Evolutionary conservation across 2,888 invertebrate species (phyloP), one percentile per base, ranked within the genome.

Genomic region (Drosophila cracens): DNA sequence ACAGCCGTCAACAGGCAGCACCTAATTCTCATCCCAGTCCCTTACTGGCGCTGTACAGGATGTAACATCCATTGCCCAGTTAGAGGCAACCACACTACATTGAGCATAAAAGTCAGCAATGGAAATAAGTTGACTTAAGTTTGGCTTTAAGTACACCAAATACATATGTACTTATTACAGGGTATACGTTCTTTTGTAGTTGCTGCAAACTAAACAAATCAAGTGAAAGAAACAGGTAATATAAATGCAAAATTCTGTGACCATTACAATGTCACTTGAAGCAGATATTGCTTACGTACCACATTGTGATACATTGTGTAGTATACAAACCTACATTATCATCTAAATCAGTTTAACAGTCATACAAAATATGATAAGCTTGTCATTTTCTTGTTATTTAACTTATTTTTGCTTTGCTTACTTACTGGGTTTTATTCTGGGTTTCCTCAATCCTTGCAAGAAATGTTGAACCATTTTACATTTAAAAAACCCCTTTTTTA

Each of bases 1-100:
- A 83, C 84, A 87, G 70, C 79, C 81, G 86, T 82, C 83, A 85
- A 82, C 88, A 71, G 65, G 63, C 74, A 48, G 40, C 49, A 40
- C 34, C 46, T 29, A 51, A 33, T 38, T 36, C 34, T 16, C 36
- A 11, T 11, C 11, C 29, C n/a, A 38, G 11, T n/a, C 27, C 21
- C 16, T 16, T 16, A 11, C 21, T 40, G 6, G n/a, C 33, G 40
- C 8, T n/a, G 49, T 31, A 40, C 31, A 33, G 29, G 34, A 54
- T 40, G 36, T 48, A 38, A 25, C 27, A 63, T 38, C 58, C 70
- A 16, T 36, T 56, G 56, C 49, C 65, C 66, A 73, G 70, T 61
- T 40, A 25, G 48, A 34, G 40, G 16, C 57, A 63, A 57, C 64
- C 63, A 33, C 81, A 77, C 54, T 59, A 43, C 82, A 82, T 82